These are phyloP conservation scores for Corythornis madagascariensis DNA, from an alignment of 2,113 vertebrate species.

Conservation along the genomic window DNA sequence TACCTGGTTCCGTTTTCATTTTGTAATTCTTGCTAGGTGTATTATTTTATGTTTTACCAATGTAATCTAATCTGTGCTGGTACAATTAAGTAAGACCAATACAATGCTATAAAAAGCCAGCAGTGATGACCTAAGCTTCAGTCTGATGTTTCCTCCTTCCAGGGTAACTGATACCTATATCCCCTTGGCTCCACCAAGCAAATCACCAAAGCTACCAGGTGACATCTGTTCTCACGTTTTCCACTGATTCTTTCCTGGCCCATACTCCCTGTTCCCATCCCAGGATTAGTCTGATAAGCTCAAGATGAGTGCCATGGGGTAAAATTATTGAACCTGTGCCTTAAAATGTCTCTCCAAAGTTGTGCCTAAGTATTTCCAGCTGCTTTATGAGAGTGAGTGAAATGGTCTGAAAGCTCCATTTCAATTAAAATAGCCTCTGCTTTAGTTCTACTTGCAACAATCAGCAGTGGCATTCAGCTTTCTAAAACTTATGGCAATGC, in stretches of 20 bases:
- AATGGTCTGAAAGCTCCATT: conserved; percentile 29
- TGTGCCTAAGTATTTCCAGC: neutral
- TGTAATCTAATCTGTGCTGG: neutral
- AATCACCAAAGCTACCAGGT: neutral
- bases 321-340: neutral
- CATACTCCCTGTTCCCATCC: neutral
- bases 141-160: neutral
- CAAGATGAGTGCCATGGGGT: neutral
- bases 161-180: neutral
- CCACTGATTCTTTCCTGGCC: neutral
- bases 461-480: neutral
- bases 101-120: accelerated
- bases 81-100: neutral
- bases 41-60: neutral
- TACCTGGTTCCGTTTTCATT: neutral
- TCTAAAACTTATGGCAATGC: neutral
- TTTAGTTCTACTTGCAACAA: neutral
- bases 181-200: neutral
- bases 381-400: neutral
- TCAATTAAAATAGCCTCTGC: conserved; percentile 11
- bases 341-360: neutral
- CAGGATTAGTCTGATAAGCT: neutral
- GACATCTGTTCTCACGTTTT: neutral
- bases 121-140: neutral
- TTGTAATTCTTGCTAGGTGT: neutral